Evolutionary conservation across 2,797 vertebrate genomes (phyloP).

Genomic region (Poeciliopsis turneri): DNA sequence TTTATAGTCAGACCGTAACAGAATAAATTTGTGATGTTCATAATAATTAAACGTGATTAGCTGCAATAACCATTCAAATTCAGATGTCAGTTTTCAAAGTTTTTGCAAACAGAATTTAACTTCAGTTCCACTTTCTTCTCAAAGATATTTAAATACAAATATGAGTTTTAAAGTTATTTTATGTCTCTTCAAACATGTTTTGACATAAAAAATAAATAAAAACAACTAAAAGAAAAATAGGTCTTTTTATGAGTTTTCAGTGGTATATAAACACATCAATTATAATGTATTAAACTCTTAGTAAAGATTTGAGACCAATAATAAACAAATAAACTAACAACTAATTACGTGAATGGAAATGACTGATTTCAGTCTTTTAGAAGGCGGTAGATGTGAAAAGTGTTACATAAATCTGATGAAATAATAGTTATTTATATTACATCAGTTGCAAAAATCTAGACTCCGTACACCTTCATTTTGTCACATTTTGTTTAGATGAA

Average conservation of each 20-base stretch:
- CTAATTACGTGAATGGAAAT: too few species aligned
- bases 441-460: too few species aligned
- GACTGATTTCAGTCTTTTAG: neutral
- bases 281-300: neutral
- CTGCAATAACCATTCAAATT: neutral
- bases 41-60: neutral
- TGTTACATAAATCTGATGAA: too few species aligned
- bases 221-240: neutral
- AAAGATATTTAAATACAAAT: neutral
- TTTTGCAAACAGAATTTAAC: neutral
- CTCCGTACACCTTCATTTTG: too few species aligned
- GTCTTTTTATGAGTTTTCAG: neutral
- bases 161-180: too few species aligned
- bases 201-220: too few species aligned
- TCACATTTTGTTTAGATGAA: too few species aligned
- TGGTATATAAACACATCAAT: neutral
- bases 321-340: too few species aligned
- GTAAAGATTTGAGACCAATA: neutral
- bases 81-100: neutral
- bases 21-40: neutral
- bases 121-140: neutral
- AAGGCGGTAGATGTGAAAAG: too few species aligned
- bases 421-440: too few species aligned
- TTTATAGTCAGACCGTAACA: neutral
- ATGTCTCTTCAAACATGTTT: too few species aligned